A percentile compares a stretch with the other conserved stretches of the same genome.
These are phyloP conservation scores for Sander lucioperca DNA, from an alignment of 2,113 vertebrate species.

Conservation along the genomic window DNA sequence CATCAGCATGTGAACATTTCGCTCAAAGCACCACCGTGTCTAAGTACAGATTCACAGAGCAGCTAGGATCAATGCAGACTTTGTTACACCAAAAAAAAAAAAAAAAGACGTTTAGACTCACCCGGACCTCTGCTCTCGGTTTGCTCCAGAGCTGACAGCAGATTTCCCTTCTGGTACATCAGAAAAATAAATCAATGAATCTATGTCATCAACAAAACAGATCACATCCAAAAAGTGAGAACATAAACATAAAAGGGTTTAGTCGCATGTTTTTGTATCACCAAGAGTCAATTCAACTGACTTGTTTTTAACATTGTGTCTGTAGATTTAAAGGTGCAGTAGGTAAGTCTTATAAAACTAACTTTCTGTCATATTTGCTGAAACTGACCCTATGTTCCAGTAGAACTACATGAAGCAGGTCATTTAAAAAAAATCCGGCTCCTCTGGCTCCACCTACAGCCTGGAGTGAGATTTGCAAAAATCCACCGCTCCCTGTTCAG, in stretches of 20 bases:
- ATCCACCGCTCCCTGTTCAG: too few species aligned
- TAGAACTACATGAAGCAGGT: too few species aligned
- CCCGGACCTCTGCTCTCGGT: constrained; percentile 71
- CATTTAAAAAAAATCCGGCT: too few species aligned
- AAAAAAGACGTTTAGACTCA: constrained; percentile 13
- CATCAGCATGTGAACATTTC: background rate
- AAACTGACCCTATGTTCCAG: too few species aligned
- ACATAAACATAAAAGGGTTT: background rate
- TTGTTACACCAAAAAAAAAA: background rate
- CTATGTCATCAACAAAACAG: background rate
- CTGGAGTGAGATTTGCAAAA: too few species aligned
- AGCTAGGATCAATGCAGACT: background rate
- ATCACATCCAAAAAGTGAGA: background rate
- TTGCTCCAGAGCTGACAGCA: constrained; percentile 80
- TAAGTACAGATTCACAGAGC: background rate
- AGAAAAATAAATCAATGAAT: background rate
- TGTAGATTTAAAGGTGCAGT: background rate
- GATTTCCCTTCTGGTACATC: constrained; percentile 65
- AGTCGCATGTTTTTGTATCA: background rate
- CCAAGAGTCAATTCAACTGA: background rate
- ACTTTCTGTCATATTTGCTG: too few species aligned
- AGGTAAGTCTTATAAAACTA: too few species aligned
- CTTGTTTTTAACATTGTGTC: background rate
- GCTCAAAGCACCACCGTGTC: background rate
- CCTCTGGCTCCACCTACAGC: too few species aligned